phyloP scores from a whole-genome alignment of 2,888 invertebrate genomes.

The Plebejus melissa region DNA sequence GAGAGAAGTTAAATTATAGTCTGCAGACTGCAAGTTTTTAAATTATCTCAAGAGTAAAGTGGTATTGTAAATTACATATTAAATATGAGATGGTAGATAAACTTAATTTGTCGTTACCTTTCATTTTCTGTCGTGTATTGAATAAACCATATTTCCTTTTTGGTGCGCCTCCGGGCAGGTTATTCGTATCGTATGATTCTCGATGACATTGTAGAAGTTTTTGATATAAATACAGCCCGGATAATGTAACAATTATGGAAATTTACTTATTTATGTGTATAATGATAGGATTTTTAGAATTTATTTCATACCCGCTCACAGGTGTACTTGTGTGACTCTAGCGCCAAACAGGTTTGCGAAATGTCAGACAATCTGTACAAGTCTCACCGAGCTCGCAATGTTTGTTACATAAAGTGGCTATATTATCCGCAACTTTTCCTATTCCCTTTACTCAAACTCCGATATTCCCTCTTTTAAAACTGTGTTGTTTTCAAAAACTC shows the following conservation, averaged over 20 bases:
- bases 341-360: constrained; percentile 53
- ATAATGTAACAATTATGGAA: constrained; percentile 15
- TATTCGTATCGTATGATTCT: neutral
- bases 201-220: constrained; percentile 6
- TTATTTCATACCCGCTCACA: constrained; percentile 38
- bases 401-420: constrained; percentile 46
- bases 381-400: constrained; percentile 41
- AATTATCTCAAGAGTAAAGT: neutral
- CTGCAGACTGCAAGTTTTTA: neutral
- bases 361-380: constrained; percentile 51
- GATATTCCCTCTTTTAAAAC: neutral
- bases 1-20: neutral
- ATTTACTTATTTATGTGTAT: neutral
- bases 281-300: constrained; percentile 14
- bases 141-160: neutral
- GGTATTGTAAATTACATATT: neutral
- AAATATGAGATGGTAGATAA: neutral
- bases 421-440: constrained; percentile 32
- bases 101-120: neutral
- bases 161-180: neutral
- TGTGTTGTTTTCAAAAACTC: neutral
- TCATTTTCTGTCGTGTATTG: neutral
- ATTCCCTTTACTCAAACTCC: neutral
- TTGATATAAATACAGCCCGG: neutral
- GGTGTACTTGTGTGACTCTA: constrained; percentile 44